Percentiles rank a stretch among this genome's conserved stretches.
These are phyloP conservation scores for Spea multiplicata DNA, from an alignment of 2,113 vertebrate genomes.

Conservation along the genomic window DNA sequence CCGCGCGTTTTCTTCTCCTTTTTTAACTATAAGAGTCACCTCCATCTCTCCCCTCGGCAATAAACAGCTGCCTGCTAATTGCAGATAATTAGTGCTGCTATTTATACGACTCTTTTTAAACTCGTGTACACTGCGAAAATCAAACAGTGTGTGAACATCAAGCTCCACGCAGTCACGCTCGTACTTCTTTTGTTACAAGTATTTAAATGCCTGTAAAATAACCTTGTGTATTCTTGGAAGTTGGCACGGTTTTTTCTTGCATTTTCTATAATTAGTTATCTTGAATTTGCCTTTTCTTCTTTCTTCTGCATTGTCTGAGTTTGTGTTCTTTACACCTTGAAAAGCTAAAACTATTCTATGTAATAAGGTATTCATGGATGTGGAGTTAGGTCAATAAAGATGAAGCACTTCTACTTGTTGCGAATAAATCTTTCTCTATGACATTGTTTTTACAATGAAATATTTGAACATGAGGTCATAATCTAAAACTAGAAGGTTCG, in stretches of 20 bases:
- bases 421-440: too few relatives aligned
- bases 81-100: constrained; percentile 24
- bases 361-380: too few relatives aligned
- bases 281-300: too few relatives aligned
- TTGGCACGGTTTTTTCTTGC: not conserved
- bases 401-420: too few relatives aligned
- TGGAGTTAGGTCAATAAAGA: too few relatives aligned
- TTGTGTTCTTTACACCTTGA: too few relatives aligned
- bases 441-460: too few relatives aligned
- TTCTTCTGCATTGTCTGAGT: too few relatives aligned
- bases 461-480: too few relatives aligned
- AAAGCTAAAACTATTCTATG: too few relatives aligned
- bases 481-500: too few relatives aligned
- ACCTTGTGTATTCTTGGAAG: not conserved
- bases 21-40: constrained; percentile 17
- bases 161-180: too few relatives aligned
- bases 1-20: not conserved
- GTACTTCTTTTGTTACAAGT: not conserved
- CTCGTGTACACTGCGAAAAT: constrained; percentile 21
- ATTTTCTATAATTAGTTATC: not conserved
- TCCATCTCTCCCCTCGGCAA: not conserved
- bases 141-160: constrained; percentile 13
- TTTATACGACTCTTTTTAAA: constrained; percentile 21
- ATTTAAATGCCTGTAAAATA: constrained; percentile 20
- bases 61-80: constrained; percentile 23